Base-by-base conservation (phyloP, 2,888 invertebrate genomes). In the Rhamnusium bicolor region DNA sequence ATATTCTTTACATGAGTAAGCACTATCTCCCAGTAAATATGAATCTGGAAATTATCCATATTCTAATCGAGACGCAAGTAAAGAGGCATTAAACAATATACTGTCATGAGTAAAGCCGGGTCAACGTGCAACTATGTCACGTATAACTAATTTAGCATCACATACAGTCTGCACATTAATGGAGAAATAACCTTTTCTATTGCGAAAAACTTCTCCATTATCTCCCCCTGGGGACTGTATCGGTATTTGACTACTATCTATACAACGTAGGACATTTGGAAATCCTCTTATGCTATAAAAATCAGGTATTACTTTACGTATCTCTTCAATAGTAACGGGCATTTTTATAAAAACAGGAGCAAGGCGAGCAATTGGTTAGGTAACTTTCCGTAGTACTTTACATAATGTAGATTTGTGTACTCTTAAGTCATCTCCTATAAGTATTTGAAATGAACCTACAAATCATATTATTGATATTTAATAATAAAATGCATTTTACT, bases 201-300 rank as follows among this genome's bases (percentile, higher is more conserved):
- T 21, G 21, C 21, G 21, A 24, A 54, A 54, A 12, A 54, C 21
- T 24, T 54, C 54, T 54, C 10, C 54, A 54, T 54, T 24, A 8
- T 21, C 12, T 24, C 54, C 54, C 21, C 24, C 54, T 2, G 24
- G 3, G 24, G 5, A 2, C 24, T 5, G n/a, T n/a, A n/a, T n/a
- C 5, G 24, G 24, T 24, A 51, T 6, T 3, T 16, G 16, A 8
- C 18, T 51, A 18, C 51, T 3, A 51, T 51, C 51, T 18, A n/a
- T n/a, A n/a, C n/a, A n/a, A n/a, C n/a, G n/a, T n/a, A n/a, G n/a
- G n/a, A n/a, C n/a, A n/a, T n/a, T n/a, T n/a, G n/a, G n/a, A n/a
- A n/a, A n/a, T n/a, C n/a, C n/a, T n/a, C 24, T 54, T 54, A 54
- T 21, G 21, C 21, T 24, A 24, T 54, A 54, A n/a, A 54, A 54